Evolutionary conservation across 2,797 vertebrate species (phyloP).

Genomic region (Ispidina lecontei): DNA sequence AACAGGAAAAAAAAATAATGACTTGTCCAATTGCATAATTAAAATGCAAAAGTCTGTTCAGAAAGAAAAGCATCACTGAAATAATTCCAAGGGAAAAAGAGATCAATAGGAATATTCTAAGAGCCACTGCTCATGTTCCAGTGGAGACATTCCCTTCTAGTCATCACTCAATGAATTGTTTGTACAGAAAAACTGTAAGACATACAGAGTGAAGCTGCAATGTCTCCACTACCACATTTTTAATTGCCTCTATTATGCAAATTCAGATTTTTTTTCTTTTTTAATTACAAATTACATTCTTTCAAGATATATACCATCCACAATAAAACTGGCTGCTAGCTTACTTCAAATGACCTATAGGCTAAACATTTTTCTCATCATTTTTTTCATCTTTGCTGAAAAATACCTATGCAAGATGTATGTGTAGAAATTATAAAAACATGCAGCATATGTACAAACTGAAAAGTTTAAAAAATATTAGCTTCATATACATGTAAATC

Average conservation of each 20-base stretch:
- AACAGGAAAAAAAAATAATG: constrained; percentile 68
- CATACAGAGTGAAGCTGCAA: constrained; percentile 49
- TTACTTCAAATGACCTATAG: constrained; percentile 64
- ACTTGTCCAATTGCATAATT: constrained; percentile 48
- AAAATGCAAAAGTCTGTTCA: constrained; percentile 12
- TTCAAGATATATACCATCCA: constrained; percentile 71
- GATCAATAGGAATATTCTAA: constrained; percentile 56
- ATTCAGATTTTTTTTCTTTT: constrained; percentile 31
- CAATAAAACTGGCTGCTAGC: constrained; percentile 67
- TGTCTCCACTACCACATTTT: constrained; percentile 62
- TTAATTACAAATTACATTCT: constrained; percentile 74
- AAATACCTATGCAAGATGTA: constrained; percentile 78
- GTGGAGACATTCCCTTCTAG: constrained; percentile 61
- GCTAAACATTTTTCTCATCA: constrained; percentile 62
- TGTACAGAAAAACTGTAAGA: constrained; percentile 66
- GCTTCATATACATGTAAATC: constrained; percentile 87
- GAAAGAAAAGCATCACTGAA: constrained; percentile 40
- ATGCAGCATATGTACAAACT: constrained; percentile 86
- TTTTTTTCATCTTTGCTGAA: constrained; percentile 76
- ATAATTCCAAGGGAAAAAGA: constrained; percentile 10
- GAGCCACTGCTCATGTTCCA: constrained; percentile 48
- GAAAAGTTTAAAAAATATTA: constrained; percentile 85
- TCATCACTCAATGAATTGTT: constrained; percentile 63
- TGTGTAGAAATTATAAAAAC: constrained; percentile 82
- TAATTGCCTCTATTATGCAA: constrained; percentile 55